phyloP scores from a whole-genome alignment of 2,113 vertebrate species.

The Holacanthus passer region DNA sequence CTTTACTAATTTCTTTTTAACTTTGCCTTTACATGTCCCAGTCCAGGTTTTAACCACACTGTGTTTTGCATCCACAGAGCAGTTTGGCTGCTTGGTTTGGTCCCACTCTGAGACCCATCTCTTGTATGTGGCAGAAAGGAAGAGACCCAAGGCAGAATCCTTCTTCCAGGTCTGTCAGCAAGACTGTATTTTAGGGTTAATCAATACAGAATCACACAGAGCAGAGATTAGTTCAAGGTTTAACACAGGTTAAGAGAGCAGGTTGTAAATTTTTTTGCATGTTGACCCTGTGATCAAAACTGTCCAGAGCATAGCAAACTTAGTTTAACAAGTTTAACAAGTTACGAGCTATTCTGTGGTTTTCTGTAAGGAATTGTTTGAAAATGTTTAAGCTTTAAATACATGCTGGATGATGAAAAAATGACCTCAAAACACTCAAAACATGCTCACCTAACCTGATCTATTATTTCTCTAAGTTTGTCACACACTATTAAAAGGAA shows the following conservation, averaged over 20 bases:
- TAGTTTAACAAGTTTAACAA: not conserved
- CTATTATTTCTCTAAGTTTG: not conserved
- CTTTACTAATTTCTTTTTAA: not conserved
- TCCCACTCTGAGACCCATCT: conserved; percentile 98
- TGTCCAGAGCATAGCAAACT: not conserved
- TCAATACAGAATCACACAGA: not conserved
- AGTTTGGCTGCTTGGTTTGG: conserved; percentile 97
- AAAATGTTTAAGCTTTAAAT: not conserved
- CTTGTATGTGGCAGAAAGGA: conserved; percentile 96
- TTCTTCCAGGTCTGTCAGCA: conserved; percentile 89
- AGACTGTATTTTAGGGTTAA: not conserved
- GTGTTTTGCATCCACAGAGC: conserved; percentile 82
- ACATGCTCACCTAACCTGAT: too few species aligned
- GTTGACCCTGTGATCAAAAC: not conserved
- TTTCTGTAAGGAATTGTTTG: not conserved
- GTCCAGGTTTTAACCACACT: not conserved
- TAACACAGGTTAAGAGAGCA: too few species aligned
- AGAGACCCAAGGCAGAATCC: conserved; percentile 92
- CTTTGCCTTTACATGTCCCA: not conserved
- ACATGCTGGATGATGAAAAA: not conserved
- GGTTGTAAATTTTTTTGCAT: too few species aligned
- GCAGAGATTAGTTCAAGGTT: too few species aligned
- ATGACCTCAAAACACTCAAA: too few species aligned
- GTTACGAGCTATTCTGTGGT: not conserved
- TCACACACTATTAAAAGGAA: not conserved